Evolutionary conservation across 1,140 invertebrate species (phyloP), one percentile per base, ranked within the genome.

Genomic region (Mya arenaria): DNA sequence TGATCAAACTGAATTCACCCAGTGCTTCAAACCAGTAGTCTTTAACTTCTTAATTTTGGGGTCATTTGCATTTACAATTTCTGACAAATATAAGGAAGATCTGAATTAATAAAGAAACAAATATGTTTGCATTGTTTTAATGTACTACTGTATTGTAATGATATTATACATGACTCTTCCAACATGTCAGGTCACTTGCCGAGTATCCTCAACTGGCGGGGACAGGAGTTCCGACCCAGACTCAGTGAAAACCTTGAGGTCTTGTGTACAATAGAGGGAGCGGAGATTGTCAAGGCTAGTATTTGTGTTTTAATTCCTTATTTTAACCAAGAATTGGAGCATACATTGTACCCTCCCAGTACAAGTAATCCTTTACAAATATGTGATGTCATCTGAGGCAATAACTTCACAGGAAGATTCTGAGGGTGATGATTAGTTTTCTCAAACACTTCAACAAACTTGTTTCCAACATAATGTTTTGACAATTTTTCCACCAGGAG

Each of bases 351-450:
- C n/a, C n/a, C n/a, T n/a, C n/a, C n/a, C n/a, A n/a, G n/a, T n/a
- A n/a, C n/a, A n/a, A n/a, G n/a, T 48, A 13, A 10, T 13, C 10
- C 44, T 48, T 48, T 10, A 10, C n/a, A 10, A 48, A n/a, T 48
- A 48, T n/a, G 10, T 48, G n/a, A 48, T 13, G n/a, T n/a, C 10
- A 96, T 78, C 96, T 97, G 62, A 97, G 97, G 0, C 92, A 99
- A 10, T 95, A 96, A 0, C 94, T 96, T 75, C 95, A 98, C 3
- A 91, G 97, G 63, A 94, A 95, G 0, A 90, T 99, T 0, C 96
- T 97, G 86, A 95, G 96, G n/a, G 97, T 98, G 90, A 98, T 99
- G 92, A 93, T 98, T n/a, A n/a, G n/a, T n/a, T n/a, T n/a, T n/a
- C n/a, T n/a, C n/a, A n/a, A n/a, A n/a, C n/a, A n/a, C n/a, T n/a